Base-by-base conservation (phyloP, 92 coral and sea anemone species). In the Umimayanthus kanabou region DNA sequence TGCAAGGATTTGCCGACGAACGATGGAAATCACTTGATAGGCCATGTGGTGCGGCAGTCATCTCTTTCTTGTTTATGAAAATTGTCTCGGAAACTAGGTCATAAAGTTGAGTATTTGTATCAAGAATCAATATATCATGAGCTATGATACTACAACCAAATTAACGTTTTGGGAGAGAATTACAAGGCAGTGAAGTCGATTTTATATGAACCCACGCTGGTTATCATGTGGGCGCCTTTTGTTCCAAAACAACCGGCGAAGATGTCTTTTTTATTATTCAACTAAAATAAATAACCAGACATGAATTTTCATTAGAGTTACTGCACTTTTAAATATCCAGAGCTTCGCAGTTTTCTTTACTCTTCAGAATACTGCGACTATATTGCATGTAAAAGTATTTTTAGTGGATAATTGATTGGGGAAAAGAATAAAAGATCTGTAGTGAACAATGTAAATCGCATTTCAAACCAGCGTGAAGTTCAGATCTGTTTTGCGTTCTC, bases 171-270 rank as follows among this genome's bases (percentile, higher is more conserved):
- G 42, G 26, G 57, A 28, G 29, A 42, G 82, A 70, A 16, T 70
- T 83, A 66, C 39, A 83, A 83, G 37, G 33, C 37, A 43, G 16
- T 13, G 42, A 39, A 45, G 28, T 16, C 78, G 64, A 37, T 26
- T 43, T 83, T 70, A 55, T 70, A 5, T 25, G 78, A 83, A 69
- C 47, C 16, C 87, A 49, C 67, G 87, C 87, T 72, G 78, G 22
- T 14, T 83, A 29, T 83, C 65, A 50, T 70, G 87, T 71, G 87
- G 69, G 15, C 26, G 16, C 53, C 87, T 83, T 80, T 83, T 83
- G 87, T 83, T 83, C 61, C 16, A 70, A 43, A 45, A 20, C 39
- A 81, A 81, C 85, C 85, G 39, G 37, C 18, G 43, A 67, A 82
- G 77, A 37, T 42, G 64, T 37, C 67, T 57, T 71, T 64, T 45